Base-by-base conservation (phyloP, 1,140 invertebrate species). In the Drosophila navojoa region DNA sequence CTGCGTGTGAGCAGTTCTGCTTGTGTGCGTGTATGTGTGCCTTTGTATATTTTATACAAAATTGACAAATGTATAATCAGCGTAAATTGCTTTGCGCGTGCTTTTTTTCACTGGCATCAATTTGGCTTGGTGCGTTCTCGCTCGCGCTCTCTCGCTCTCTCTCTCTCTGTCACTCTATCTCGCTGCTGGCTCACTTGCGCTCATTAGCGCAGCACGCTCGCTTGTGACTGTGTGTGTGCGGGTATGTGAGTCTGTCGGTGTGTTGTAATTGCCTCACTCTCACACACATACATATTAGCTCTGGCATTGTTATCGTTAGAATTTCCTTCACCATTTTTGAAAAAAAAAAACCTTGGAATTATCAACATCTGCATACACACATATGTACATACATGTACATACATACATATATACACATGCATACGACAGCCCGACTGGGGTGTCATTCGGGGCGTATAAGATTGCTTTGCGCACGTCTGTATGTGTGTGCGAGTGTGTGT, bases 51-150 rank as follows among this genome's bases (percentile, higher is more conserved):
- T 89, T 79, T 70, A 68, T 64, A 77, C 62, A 60, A 71, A 81
- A 87, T 82, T 87, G 79, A 87, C 76, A 87, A 89, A 87, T 89
- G 72, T 64, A 79, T 87, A 89, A 86, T 86, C 76, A 86, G 82
- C 76, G 78, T 82, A 87, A 87, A 82, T 86, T 87, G 76, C 79
- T 78, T 71, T 86, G 79, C 84, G 82, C 81, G 75, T 76, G 81
- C 79, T 82, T 86, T 82, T 61, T 71, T 75, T 32, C 60, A 75
- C 53, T 75, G 67, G 38, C 54, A 63, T 62, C 66, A 74, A 74
- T 69, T 74, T 73, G 25, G 57, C 13, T 71, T 55, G 50, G 27
- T 57, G 52, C 52, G n/a, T 44, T 42, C 15, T 61, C 40, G 53
- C 47, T 49, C 44, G 60, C 57, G 59, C 64, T 16, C 67, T 16